phyloP scores from a whole-genome alignment of 1,140 invertebrate genomes.

The Penaeus japonicus region DNA sequence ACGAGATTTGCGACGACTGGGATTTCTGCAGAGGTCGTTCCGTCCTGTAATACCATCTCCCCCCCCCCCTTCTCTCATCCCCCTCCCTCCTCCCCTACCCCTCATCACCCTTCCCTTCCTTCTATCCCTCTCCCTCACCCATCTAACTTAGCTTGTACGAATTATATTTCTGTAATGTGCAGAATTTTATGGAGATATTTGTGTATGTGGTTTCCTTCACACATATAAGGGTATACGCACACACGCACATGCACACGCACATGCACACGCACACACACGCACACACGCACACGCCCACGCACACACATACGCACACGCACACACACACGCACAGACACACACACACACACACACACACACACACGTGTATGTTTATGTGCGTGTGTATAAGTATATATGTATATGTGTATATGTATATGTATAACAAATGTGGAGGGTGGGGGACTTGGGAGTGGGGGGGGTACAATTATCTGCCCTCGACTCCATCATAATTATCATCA shows the following conservation, averaged over 20 bases:
- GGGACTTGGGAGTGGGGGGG: no score
- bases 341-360: not conserved
- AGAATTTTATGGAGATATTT: not conserved
- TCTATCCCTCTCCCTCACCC: no score
- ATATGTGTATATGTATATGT: not conserved
- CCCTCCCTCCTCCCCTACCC: no score
- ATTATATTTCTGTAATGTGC: not conserved
- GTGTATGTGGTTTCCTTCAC: not conserved
- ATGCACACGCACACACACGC: not conserved
- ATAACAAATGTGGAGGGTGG: no score
- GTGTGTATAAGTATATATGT: not conserved
- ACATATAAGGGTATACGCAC: not conserved
- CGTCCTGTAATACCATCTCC: no score
- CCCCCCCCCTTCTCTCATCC: no score
- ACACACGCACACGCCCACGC: not conserved
- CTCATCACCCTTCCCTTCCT: no score
- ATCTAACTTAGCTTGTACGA: not conserved
- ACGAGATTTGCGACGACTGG: no score
- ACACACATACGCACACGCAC: not conserved
- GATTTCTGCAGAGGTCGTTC: no score
- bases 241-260: not conserved
- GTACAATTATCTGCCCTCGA: no score
- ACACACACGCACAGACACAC: not conserved
- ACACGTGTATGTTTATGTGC: not conserved
- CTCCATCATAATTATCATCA: no score